Evolutionary conservation across 2,888 invertebrate species (phyloP).

Genomic region (Xiphydria camelus): DNA sequence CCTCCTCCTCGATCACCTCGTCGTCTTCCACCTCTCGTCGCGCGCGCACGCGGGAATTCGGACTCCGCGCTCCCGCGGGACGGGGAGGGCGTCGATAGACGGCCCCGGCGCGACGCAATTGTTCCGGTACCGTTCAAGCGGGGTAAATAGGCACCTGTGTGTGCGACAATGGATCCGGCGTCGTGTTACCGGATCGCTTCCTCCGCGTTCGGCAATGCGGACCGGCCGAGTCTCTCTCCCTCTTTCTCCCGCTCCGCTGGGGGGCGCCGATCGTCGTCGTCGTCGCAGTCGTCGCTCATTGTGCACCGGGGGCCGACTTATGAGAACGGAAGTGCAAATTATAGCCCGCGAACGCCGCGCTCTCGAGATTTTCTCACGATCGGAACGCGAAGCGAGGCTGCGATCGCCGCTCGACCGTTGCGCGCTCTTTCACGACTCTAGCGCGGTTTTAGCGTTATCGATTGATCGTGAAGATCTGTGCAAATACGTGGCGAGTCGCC

Average conservation of each 20-base stretch:
- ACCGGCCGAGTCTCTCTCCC: conserved; percentile 1
- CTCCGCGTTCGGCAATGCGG: conserved; percentile 27
- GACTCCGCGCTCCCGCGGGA: too few relatives aligned
- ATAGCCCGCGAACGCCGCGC: conserved; percentile 28
- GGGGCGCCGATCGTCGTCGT: conserved; percentile 21
- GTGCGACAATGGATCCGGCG: conserved; percentile 41
- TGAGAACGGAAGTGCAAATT: conserved; percentile 58
- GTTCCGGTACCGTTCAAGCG: conserved; percentile 23
- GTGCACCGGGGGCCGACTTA: conserved; percentile 32
- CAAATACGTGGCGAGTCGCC: too few relatives aligned
- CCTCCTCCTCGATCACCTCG: too few relatives aligned
- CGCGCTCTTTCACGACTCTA: too few relatives aligned
- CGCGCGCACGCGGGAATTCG: too few relatives aligned
- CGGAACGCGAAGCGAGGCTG: too few relatives aligned
- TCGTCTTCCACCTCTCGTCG: too few relatives aligned
- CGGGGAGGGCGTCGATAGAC: too few relatives aligned
- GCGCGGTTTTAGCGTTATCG: too few relatives aligned
- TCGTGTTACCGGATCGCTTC: conserved; percentile 43
- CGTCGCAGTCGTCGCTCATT: conserved; percentile 26
- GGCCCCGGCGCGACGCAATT: too few relatives aligned
- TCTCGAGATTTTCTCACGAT: conserved; percentile 49
- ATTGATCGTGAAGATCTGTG: too few relatives aligned
- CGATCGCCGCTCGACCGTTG: too few relatives aligned
- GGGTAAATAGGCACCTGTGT: conserved; percentile 52
- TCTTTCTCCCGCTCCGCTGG: conserved; percentile 28